These are phyloP conservation scores for Conus canariensis DNA, from an alignment of 2,888 invertebrate genomes.

Conservation along the genomic window DNA sequence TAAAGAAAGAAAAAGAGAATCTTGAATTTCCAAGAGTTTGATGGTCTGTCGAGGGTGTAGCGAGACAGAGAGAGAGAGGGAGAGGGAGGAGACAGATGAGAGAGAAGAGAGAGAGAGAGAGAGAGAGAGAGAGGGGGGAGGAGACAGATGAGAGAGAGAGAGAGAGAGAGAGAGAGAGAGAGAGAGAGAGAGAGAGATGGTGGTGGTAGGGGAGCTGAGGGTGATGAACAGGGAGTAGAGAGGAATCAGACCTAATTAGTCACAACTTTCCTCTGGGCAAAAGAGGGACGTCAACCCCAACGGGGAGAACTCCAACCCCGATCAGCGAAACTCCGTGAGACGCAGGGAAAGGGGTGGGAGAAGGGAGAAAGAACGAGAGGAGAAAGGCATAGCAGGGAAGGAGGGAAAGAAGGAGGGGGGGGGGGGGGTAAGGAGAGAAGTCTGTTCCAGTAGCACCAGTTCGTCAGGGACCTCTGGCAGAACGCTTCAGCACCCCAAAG, in stretches of 20 bases:
- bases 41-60: background rate
- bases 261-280: background rate
- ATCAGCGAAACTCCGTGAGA: too few relatives aligned
- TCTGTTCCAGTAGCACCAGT: background rate
- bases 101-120: conserved; percentile 12
- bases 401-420: background rate
- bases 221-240: background rate
- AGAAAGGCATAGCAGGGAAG: background rate
- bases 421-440: background rate
- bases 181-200: conserved; percentile 13
- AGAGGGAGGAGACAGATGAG: background rate
- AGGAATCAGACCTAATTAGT: conserved; percentile 1
- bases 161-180: background rate
- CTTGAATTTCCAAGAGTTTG: too few relatives aligned
- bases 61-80: conserved; percentile 5
- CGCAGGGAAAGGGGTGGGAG: background rate
- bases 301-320: too few relatives aligned
- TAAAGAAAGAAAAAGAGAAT: conserved; percentile 16
- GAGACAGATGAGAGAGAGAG: conserved; percentile 3
- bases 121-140: background rate
- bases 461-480: background rate
- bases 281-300: background rate
- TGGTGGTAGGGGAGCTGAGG: background rate
- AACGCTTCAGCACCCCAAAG: background rate
- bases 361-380: too few relatives aligned